Evolutionary conservation across 2,797 vertebrate genomes (phyloP).

Genomic region (Tragelaphus eurycerus): DNA sequence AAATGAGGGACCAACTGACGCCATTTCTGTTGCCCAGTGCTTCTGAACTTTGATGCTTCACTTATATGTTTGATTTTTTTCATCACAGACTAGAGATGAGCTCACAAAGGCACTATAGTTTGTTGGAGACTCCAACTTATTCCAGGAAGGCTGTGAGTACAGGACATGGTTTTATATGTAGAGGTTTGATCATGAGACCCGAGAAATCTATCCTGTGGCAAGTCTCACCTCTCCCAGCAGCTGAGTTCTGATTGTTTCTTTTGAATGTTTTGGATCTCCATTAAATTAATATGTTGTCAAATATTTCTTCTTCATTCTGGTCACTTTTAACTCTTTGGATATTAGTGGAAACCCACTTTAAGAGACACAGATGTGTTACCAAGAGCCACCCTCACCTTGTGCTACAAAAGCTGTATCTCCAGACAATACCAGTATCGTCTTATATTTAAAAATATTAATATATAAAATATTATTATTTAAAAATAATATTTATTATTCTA

Average conservation of each 20-base stretch:
- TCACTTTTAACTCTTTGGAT: background rate
- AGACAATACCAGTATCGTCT: background rate
- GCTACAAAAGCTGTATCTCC: background rate
- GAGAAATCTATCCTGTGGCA: background rate
- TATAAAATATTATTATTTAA: background rate
- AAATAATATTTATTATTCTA: background rate
- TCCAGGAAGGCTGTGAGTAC: background rate
- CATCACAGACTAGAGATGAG: background rate
- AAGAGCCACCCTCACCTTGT: background rate
- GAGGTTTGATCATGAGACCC: background rate
- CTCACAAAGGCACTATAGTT: background rate
- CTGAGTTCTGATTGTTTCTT: background rate
- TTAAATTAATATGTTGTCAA: slow-evolving; percentile 57
- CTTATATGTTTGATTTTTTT: background rate
- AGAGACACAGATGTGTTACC: background rate
- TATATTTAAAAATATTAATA: background rate
- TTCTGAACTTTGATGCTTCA: background rate
- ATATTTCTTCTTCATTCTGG: background rate
- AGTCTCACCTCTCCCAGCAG: background rate
- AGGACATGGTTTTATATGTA: background rate
- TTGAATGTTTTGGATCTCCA: slow-evolving; percentile 1
- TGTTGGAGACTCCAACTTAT: background rate
- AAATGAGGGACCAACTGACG: background rate
- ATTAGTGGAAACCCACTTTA: background rate
- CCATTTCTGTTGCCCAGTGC: background rate